A percentile compares a stretch with the other conserved stretches of the same genome.
phyloP scores from a whole-genome alignment of 2,113 vertebrate species.

The Ictalurus punctatus region DNA sequence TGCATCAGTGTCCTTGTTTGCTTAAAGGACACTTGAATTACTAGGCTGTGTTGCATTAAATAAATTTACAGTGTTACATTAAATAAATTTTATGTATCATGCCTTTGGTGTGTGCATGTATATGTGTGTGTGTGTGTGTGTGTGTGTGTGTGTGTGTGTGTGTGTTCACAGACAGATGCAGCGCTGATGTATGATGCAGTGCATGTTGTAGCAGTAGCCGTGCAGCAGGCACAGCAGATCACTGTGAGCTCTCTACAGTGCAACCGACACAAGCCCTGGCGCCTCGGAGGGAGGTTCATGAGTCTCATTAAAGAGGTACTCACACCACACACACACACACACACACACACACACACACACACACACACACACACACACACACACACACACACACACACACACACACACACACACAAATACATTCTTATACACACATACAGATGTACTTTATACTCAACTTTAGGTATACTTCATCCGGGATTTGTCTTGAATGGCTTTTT shows the following conservation, averaged over 20 bases:
- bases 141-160: slow-evolving; percentile 34
- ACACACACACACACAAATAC: not conserved
- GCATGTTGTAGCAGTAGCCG: slow-evolving; percentile 93
- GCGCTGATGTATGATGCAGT: slow-evolving; percentile 97
- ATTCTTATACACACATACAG: not conserved
- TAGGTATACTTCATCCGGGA: not conserved
- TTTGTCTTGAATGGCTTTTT: not conserved
- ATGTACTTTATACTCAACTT: not conserved
- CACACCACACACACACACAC: slow-evolving; percentile 1
- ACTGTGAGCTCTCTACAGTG: slow-evolving; percentile 97
- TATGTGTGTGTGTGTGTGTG: slow-evolving; percentile 43
- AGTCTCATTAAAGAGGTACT: slow-evolving; percentile 93
- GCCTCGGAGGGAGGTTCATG: slow-evolving; percentile 95
- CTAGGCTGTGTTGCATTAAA: too few relatives aligned
- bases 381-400: not conserved
- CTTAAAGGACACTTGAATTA: not conserved
- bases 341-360: not conserved
- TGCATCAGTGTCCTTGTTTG: not conserved
- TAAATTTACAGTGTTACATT: not conserved
- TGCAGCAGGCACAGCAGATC: slow-evolving; percentile 98
- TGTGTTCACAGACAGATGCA: slow-evolving; percentile 86
- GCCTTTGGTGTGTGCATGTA: not conserved
- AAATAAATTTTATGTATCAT: not conserved
- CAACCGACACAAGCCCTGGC: slow-evolving; percentile 96
- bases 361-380: slow-evolving; percentile 1